These are phyloP conservation scores for Elysia chlorotica DNA, from an alignment of 1,140 invertebrate species.

Conservation along the genomic window DNA sequence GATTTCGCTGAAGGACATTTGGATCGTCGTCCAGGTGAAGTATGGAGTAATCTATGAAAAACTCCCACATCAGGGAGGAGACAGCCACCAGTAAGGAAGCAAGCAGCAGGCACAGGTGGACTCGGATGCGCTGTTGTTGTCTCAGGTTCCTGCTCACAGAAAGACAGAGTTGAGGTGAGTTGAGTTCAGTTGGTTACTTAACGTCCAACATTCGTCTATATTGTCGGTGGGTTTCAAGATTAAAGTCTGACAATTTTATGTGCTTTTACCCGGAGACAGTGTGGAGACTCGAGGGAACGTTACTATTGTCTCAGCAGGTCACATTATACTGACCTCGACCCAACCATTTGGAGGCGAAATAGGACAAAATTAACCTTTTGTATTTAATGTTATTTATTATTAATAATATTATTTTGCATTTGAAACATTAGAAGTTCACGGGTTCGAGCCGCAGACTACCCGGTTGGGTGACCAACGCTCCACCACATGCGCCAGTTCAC, in stretches of 20 bases:
- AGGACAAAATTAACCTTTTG: too few relatives aligned
- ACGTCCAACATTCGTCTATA: background rate
- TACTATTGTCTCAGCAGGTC: background rate
- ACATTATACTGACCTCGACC: background rate
- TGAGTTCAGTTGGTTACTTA: background rate
- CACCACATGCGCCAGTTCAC: too few relatives aligned
- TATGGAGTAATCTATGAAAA: conserved; percentile 59
- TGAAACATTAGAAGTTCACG: too few relatives aligned
- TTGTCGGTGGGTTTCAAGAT: background rate
- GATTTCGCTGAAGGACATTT: conserved; percentile 36
- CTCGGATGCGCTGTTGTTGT: conserved; percentile 57
- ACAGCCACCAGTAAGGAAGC: conserved; percentile 64
- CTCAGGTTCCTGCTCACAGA: conserved; percentile 33
- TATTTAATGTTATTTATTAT: too few relatives aligned
- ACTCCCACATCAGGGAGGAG: conserved; percentile 60
- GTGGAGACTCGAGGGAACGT: background rate
- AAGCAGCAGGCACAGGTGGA: conserved; percentile 67
- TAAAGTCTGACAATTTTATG: background rate
- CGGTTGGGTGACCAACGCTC: too few relatives aligned
- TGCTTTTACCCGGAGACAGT: background rate
- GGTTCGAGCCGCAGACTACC: too few relatives aligned
- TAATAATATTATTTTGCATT: too few relatives aligned
- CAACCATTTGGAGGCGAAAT: too few relatives aligned
- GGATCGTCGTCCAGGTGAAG: conserved; percentile 24
- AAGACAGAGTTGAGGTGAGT: background rate